Percentiles rank a stretch among this genome's conserved stretches.
phyloP scores from a whole-genome alignment of 2,888 invertebrate genomes.

The Portevinia maculata region DNA sequence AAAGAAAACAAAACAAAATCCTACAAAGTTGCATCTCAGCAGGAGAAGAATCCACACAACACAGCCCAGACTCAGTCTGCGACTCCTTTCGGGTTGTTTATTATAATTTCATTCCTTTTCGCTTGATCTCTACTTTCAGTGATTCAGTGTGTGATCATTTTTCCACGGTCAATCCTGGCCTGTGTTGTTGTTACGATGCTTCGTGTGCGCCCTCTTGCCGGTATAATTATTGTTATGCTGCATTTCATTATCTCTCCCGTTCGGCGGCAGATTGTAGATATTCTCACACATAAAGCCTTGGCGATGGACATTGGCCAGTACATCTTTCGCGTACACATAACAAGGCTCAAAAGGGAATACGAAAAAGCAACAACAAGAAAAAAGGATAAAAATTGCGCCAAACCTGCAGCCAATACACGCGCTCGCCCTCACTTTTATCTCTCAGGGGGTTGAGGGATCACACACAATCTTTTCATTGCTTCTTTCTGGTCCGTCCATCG shows the following conservation, averaged over 20 bases:
- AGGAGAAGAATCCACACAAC: constrained; percentile 38
- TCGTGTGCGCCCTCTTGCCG: constrained; percentile 22
- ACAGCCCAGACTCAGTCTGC: not conserved
- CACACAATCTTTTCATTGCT: constrained; percentile 22
- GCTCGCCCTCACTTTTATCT: constrained; percentile 59
- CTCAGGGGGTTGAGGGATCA: constrained; percentile 31
- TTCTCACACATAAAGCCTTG: too few relatives aligned
- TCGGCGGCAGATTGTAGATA: constrained; percentile 27
- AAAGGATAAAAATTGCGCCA: constrained; percentile 70
- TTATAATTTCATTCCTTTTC: constrained; percentile 64
- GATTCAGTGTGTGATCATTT: constrained; percentile 28
- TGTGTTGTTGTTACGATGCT: constrained; percentile 8
- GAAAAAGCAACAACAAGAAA: constrained; percentile 2
- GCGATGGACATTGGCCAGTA: constrained; percentile 22
- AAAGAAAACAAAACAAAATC: constrained; percentile 18
- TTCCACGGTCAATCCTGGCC: constrained; percentile 35
- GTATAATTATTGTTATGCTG: constrained; percentile 46
- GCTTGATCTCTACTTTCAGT: constrained; percentile 2
- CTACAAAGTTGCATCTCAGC: constrained; percentile 64
- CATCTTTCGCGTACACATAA: not conserved
- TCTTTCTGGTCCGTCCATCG: not conserved
- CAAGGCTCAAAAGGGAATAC: not conserved
- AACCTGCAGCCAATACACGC: constrained; percentile 73
- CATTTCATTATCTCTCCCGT: constrained; percentile 23
- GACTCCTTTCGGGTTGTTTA: constrained; percentile 60